Evolutionary conservation across 2,113 vertebrate genomes (phyloP).

Genomic region (Eretmochelys imbricata): DNA sequence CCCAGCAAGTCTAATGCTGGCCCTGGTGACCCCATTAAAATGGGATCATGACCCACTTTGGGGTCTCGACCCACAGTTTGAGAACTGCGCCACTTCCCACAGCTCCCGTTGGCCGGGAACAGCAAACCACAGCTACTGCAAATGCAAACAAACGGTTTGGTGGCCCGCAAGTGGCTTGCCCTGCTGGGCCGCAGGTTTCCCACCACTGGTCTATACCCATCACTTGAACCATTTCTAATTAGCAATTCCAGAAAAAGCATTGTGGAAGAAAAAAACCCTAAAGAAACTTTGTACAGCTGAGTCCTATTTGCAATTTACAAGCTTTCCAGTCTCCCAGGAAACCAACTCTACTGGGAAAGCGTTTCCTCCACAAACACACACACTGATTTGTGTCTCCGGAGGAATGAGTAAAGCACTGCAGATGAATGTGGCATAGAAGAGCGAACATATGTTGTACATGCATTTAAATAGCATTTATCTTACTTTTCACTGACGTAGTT

Average conservation of each 20-base stretch:
- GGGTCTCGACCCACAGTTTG: no score
- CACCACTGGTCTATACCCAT: rapidly evolving
- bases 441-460: conserved; percentile 77
- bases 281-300: not conserved
- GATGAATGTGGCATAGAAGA: conserved; percentile 55
- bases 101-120: no score
- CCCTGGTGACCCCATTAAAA: no score
- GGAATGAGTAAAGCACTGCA: conserved; percentile 55
- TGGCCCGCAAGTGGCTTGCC: no score
- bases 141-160: no score
- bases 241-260: not conserved
- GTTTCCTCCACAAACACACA: not conserved
- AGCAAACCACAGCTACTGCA: no score
- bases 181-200: no score
- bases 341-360: not conserved
- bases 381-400: conserved; percentile 24
- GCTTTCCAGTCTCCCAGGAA: not conserved
- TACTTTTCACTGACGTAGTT: conserved; percentile 74
- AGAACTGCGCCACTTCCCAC: no score
- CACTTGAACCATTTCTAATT: not conserved
- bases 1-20: no score
- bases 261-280: not conserved
- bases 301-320: not conserved
- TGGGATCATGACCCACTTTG: no score
- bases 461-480: conserved; percentile 79